Percentiles rank a stretch among this genome's conserved stretches.
phyloP scores from a whole-genome alignment of 2,113 vertebrate genomes.

The Scytalopus superciliaris region DNA sequence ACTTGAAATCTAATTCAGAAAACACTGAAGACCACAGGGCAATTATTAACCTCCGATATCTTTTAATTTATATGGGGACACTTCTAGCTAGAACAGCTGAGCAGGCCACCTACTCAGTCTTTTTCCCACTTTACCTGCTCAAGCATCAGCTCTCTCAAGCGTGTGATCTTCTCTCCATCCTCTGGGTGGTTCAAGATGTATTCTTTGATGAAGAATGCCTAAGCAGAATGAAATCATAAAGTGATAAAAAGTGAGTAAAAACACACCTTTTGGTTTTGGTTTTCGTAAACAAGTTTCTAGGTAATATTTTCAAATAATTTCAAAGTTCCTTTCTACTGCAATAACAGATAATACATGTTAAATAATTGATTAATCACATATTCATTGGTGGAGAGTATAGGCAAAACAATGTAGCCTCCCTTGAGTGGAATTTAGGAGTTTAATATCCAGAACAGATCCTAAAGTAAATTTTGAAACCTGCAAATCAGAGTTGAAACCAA shows the following conservation, averaged over 20 bases:
- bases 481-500: background rate
- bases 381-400: background rate
- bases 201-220: slow-evolving; percentile 98
- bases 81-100: background rate
- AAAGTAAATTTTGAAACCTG: background rate
- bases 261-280: background rate
- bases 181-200: slow-evolving; percentile 95
- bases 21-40: background rate
- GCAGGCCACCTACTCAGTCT: background rate
- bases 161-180: slow-evolving; percentile 95
- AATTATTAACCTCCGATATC: background rate
- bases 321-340: background rate
- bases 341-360: background rate
- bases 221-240: background rate
- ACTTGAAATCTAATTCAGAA: background rate
- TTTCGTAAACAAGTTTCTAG: background rate
- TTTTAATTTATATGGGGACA: background rate
- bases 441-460: background rate
- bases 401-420: background rate
- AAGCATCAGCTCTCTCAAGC: slow-evolving; percentile 94
- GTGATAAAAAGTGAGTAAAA: background rate
- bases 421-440: background rate
- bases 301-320: background rate
- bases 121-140: slow-evolving; percentile 84
- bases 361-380: background rate